These are phyloP conservation scores for Nasonovia ribisnigri DNA, from an alignment of 2,888 invertebrate species.

Conservation along the genomic window DNA sequence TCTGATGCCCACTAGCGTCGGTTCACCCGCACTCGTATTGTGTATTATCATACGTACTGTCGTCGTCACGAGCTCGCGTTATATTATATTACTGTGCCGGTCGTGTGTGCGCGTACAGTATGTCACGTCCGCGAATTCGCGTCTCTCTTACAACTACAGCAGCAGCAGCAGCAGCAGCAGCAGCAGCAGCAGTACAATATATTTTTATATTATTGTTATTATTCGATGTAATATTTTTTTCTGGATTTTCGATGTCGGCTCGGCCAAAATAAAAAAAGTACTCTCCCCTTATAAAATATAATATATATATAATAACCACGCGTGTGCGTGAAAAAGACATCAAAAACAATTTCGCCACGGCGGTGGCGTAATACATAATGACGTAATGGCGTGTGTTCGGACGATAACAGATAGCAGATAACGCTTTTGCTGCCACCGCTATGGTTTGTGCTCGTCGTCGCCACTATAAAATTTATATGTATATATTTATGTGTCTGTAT, in stretches of 20 bases:
- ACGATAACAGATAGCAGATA: slow-evolving; percentile 59
- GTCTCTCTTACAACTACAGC: background rate
- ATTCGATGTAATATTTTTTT: background rate
- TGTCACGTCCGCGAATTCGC: background rate
- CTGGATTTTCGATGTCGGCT: background rate
- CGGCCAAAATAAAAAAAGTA: background rate
- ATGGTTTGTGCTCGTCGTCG: background rate
- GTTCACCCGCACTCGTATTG: background rate
- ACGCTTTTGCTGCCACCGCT: background rate
- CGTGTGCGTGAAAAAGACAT: slow-evolving; percentile 30
- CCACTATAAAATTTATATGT: background rate
- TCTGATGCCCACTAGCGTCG: slow-evolving; percentile 14
- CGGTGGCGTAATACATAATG: slow-evolving; percentile 43
- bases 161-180: no score
- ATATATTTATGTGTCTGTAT: background rate
- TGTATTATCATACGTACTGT: background rate
- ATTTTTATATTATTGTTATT: background rate
- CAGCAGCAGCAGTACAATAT: background rate
- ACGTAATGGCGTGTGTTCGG: slow-evolving; percentile 64
- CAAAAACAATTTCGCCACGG: slow-evolving; percentile 45
- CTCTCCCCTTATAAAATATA: background rate
- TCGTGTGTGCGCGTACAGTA: no score
- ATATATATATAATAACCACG: background rate
- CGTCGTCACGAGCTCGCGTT: no score
- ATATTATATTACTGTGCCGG: background rate